These are phyloP conservation scores for Excalfactoria chinensis DNA, from an alignment of 2,113 vertebrate species.

Conservation along the genomic window DNA sequence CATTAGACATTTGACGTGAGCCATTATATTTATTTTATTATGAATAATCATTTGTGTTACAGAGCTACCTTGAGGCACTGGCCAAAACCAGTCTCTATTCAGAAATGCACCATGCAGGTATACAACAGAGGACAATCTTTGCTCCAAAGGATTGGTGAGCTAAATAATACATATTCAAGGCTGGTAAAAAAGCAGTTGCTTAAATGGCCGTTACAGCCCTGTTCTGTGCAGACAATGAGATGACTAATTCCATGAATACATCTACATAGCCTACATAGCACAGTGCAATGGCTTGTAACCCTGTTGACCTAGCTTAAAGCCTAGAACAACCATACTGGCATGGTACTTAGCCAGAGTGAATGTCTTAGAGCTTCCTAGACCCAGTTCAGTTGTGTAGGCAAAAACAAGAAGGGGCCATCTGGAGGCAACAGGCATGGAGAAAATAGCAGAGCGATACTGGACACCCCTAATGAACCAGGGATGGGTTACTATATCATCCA, in stretches of 20 bases:
- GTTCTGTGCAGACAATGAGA: neutral
- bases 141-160: neutral
- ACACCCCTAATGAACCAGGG: neutral
- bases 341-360: neutral
- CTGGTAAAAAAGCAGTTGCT: neutral
- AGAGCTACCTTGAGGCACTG: neutral
- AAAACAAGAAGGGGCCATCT: neutral
- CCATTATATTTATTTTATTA: constrained; percentile 15
- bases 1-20: neutral
- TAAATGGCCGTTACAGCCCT: neutral
- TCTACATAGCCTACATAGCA: neutral
- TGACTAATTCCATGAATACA: neutral
- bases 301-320: neutral
- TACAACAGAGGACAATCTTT: neutral
- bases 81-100: neutral
- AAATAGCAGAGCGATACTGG: neutral
- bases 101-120: neutral
- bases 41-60: constrained; percentile 19
- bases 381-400: neutral
- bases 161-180: neutral
- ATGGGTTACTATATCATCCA: neutral
- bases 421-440: neutral
- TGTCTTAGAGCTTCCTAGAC: neutral
- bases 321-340: neutral
- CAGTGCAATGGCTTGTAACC: neutral